These are phyloP conservation scores for human DNA, from an alignment of 2,113 vertebrate genomes.

Conservation along the genomic window DNA sequence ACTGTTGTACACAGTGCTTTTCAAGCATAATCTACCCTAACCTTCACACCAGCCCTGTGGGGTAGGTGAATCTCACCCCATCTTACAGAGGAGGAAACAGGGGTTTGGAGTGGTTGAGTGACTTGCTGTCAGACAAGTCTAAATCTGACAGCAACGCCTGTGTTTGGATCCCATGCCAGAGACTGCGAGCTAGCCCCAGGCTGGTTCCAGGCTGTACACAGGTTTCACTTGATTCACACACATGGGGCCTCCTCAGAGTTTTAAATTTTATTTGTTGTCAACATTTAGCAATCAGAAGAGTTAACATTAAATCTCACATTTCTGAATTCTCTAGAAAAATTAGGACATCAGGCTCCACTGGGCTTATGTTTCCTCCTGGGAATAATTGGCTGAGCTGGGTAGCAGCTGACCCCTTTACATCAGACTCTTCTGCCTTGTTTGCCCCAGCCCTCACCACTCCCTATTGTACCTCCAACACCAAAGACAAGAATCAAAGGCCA, in stretches of 20 bases:
- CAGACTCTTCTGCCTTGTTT: neutral
- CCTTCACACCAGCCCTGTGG: neutral
- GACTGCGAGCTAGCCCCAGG: neutral
- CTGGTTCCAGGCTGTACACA: neutral
- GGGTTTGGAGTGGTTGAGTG: neutral
- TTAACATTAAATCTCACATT: neutral
- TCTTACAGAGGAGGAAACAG: neutral
- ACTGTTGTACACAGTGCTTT: no score
- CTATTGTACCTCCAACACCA: neutral
- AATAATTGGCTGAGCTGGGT: neutral
- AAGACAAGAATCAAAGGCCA: neutral
- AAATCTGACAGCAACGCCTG: neutral
- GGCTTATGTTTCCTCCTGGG: neutral
- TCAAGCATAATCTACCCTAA: no score
- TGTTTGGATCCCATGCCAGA: neutral
- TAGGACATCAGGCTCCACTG: no score
- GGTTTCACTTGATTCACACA: neutral
- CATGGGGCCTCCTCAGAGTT: neutral
- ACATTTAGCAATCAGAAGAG: neutral
- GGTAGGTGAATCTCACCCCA: no score
- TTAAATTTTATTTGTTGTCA: neutral
- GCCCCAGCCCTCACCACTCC: neutral
- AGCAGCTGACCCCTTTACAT: neutral
- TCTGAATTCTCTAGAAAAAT: slow-evolving; percentile 24
- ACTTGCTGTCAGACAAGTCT: neutral